These are phyloP conservation scores for Thalassoma bifasciatum DNA, from an alignment of 2,113 vertebrate species.

Conservation along the genomic window DNA sequence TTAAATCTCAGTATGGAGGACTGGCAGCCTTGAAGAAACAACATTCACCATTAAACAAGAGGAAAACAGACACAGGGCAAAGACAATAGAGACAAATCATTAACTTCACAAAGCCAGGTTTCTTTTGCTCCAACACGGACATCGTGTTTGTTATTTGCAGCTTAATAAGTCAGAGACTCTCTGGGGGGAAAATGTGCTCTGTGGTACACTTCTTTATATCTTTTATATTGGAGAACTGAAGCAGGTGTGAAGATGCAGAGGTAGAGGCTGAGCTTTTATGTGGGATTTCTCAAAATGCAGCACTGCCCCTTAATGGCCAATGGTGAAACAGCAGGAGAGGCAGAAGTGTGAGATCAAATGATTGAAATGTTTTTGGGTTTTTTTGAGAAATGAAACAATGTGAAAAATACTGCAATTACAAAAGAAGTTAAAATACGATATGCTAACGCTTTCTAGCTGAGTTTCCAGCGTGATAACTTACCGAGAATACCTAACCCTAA, in stretches of 20 bases:
- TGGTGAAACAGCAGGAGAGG: slow-evolving; percentile 13
- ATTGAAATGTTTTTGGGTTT: neutral
- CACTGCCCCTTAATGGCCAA: slow-evolving; percentile 70
- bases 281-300: slow-evolving; percentile 31
- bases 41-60: slow-evolving; percentile 18
- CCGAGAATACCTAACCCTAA: no score
- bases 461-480: no score
- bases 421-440: no score
- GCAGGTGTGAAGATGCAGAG: slow-evolving; percentile 1
- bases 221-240: slow-evolving; percentile 1
- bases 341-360: neutral
- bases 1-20: slow-evolving; percentile 32
- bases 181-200: slow-evolving; percentile 36
- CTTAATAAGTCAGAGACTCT: slow-evolving; percentile 65
- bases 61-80: slow-evolving; percentile 41
- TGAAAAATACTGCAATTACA: no score
- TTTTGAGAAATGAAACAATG: no score
- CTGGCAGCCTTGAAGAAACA: slow-evolving; percentile 4
- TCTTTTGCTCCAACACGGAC: slow-evolving; percentile 55
- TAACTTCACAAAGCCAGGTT: slow-evolving; percentile 48
- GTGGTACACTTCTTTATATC: slow-evolving; percentile 56
- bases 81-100: slow-evolving; percentile 65
- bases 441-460: no score
- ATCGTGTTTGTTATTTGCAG: slow-evolving; percentile 60
- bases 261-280: neutral